Base-by-base conservation (phyloP, 2,888 invertebrate genomes). In the Mesorhabditis spiculigera region DNA sequence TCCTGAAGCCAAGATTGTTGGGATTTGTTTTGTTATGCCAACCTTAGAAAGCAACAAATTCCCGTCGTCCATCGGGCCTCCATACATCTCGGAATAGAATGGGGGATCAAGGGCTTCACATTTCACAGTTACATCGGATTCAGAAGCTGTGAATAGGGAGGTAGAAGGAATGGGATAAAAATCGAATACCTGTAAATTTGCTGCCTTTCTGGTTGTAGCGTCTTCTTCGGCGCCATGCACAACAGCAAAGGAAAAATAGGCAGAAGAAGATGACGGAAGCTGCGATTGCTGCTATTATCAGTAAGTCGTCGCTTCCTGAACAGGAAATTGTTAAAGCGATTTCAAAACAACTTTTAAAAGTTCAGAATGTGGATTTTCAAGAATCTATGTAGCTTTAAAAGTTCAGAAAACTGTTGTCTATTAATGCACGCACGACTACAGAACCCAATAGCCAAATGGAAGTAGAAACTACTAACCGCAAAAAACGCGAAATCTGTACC, bases 91-190 rank as follows among this genome's bases (percentile, higher is more conserved):
- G 4, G 83, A 81, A 71, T 77, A 84, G 58, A 77, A 76, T n/a
- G 78, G 79, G 5, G 78, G 80, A 73, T 85, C 85, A 13, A 85
- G 71, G 0, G 83, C 81, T 71, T 85, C 85, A 45, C 82, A 82
- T 58, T 82, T 82, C 28, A 85, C 83, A 1, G 81, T 82, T 4
- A 85, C 85, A 68, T 85, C 85, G 4, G 82, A 81, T 69, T 82
- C 79, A 45, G 80, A 81, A 69, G 80, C 82, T 81, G 73, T 70
- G 78, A 69, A 44, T 63, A 41, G 28, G 63, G 64, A 10, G 58
- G 10, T n/a, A n/a, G 58, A 58, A 10, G 10, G 58, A 10, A 58
- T 10, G 10, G 10, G 58, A 3, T 58, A 2, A 3, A 58, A n/a
- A n/a, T 13, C 58, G 58, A 43, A 13, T 65, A 13, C 45, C 58